These are phyloP conservation scores for Anas georgica DNA, from an alignment of 2,797 vertebrate genomes.

Conservation along the genomic window DNA sequence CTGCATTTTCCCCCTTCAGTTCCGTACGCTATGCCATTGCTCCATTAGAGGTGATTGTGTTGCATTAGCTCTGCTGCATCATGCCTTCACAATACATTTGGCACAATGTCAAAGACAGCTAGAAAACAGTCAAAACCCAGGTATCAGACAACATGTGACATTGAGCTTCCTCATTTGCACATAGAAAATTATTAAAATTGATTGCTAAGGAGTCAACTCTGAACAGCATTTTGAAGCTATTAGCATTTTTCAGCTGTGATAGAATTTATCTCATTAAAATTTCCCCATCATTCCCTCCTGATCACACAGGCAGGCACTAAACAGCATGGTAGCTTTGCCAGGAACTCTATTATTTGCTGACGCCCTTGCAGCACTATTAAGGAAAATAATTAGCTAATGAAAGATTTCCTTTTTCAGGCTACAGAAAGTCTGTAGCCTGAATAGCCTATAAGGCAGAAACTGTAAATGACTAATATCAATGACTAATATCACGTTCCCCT, in stretches of 20 bases:
- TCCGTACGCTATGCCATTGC: neutral
- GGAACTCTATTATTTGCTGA: conserved; percentile 11
- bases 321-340: neutral
- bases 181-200: neutral
- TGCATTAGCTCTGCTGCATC: neutral
- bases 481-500: conserved; percentile 13
- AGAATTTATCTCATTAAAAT: neutral
- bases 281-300: neutral
- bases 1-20: neutral
- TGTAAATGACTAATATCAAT: neutral
- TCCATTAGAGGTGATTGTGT: neutral
- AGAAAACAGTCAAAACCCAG: neutral
- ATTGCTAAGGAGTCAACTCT: neutral
- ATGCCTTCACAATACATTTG: neutral
- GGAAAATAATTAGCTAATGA: conserved; percentile 50
- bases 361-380: neutral
- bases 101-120: neutral
- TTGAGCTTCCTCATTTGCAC: neutral
- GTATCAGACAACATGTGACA: neutral
- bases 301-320: neutral
- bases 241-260: neutral
- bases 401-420: conserved; percentile 51
- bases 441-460: neutral
- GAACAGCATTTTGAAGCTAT: neutral
- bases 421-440: neutral